These are phyloP conservation scores for Sepiola atlantica DNA, from an alignment of 2,888 invertebrate genomes.

Conservation along the genomic window DNA sequence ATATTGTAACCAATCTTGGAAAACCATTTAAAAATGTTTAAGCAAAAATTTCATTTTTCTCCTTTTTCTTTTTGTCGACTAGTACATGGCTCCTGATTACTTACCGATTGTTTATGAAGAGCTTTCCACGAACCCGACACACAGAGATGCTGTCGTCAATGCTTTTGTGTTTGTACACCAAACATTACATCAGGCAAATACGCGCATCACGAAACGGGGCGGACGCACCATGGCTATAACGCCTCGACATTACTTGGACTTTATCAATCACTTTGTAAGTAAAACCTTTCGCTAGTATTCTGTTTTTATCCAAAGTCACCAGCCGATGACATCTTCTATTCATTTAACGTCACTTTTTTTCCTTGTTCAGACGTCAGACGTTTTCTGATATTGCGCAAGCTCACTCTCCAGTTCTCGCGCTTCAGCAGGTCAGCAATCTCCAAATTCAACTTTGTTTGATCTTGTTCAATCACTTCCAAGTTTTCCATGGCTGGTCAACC, in stretches of 20 bases:
- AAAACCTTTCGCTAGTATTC: neutral
- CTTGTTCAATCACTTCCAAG: too few relatives aligned
- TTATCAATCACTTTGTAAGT: constrained; percentile 95
- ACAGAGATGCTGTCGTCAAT: constrained; percentile 98
- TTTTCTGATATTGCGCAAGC: too few relatives aligned
- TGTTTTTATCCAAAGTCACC: neutral
- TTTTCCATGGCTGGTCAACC: too few relatives aligned
- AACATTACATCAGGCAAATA: constrained; percentile 95
- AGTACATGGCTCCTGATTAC: constrained; percentile 90
- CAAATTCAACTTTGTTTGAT: too few relatives aligned
- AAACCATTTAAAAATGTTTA: neutral
- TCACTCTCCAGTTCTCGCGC: too few relatives aligned
- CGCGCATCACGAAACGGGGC: constrained; percentile 90
- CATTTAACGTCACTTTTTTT: neutral
- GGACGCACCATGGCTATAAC: constrained; percentile 98
- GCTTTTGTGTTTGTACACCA: constrained; percentile 98
- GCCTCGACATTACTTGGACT: constrained; percentile 97
- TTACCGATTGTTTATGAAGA: constrained; percentile 90
- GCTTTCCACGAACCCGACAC: constrained; percentile 80
- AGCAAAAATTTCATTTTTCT: neutral
- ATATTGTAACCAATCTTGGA: neutral
- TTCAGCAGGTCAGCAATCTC: too few relatives aligned
- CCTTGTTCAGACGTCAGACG: too few relatives aligned
- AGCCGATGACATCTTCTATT: neutral
- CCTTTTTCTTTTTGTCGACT: constrained; percentile 46